These are phyloP conservation scores for Apogon talboti DNA, from an alignment of 2,797 vertebrate species.

Conservation along the genomic window DNA sequence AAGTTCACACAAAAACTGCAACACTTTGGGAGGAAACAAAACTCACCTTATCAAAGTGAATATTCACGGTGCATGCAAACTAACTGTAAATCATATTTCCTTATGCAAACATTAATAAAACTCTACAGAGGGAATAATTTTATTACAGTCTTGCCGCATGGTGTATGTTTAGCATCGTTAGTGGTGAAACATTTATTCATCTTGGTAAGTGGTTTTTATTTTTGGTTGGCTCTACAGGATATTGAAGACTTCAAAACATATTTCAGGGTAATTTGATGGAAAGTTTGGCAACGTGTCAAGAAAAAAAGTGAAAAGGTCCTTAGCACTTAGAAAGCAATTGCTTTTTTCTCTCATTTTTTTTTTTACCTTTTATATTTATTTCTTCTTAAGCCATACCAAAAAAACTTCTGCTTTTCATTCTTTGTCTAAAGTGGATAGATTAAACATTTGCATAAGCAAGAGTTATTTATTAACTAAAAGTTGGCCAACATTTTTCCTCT, in stretches of 20 bases:
- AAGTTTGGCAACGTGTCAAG: neutral
- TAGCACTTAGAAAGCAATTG: neutral
- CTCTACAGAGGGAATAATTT: neutral
- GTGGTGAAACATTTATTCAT: neutral
- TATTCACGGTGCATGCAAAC: slow-evolving; percentile 30
- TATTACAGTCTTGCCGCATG: slow-evolving; percentile 16
- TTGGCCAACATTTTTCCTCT: neutral
- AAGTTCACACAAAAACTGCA: slow-evolving; percentile 48
- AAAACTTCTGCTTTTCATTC: too few relatives aligned
- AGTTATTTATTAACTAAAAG: neutral
- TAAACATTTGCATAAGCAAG: neutral
- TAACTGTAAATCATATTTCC: slow-evolving; percentile 19
- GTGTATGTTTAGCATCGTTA: slow-evolving; percentile 27
- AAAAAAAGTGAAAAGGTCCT: neutral
- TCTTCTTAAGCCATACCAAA: neutral
- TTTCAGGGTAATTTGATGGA: neutral
- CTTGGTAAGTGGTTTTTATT: neutral
- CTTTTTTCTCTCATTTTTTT: too few relatives aligned
- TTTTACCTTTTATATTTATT: too few relatives aligned
- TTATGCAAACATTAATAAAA: slow-evolving; percentile 17
- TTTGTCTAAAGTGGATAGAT: neutral
- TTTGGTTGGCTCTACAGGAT: neutral
- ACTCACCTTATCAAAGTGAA: slow-evolving; percentile 28
- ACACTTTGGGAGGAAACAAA: slow-evolving; percentile 44
- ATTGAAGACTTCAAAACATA: neutral